Base-by-base conservation (phyloP, 1,140 invertebrate species). In the Papilio polytes region DNA sequence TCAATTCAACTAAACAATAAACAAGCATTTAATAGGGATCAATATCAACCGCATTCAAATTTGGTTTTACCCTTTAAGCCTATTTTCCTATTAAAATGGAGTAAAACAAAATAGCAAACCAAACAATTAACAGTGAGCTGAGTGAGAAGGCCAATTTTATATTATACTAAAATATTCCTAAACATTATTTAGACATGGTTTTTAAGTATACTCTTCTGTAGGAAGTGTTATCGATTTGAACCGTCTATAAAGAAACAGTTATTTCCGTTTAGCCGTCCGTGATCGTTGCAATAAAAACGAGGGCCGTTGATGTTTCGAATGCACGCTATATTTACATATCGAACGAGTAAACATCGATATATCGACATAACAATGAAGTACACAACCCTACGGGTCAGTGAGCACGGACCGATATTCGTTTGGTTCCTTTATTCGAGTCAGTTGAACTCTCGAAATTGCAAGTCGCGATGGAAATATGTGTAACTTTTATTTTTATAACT, bases 241-340 rank as follows among this genome's bases (percentile, higher is more conserved):
- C 63, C 63, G 63, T 31, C 63, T 66, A 70, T 70, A 70, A 70
- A 70, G 63, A 70, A 70, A 70, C 13, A 26, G 12, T 70, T 70
- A 31, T 70, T 70, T 70, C 59, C 59, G 59, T 63, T 63, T 15
- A 12, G 63, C 22, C 22, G 63, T 70, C 63, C 63, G 63, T 70
- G 63, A 70, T 70, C 63, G 22, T 31, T 31, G 63, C 63, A 70
- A 70, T 70, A 70, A 70, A 70, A 70, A 70, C 26, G 63, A 31
- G 63, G 63, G 22, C 22, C 59, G 59, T 63, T 70, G 63, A 70
- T 70, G 63, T 70, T 70, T 31, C 63, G 63, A 70, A 70, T 31
- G 63, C 63, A 70, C 63, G 63, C 63, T 70, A 70, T 70, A 70
- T 70, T 70, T 70, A 70, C 63, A 70, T 70, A 70, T 70, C 63